These are phyloP conservation scores for Eilema depressum DNA, from an alignment of 2,888 invertebrate species.

Conservation along the genomic window DNA sequence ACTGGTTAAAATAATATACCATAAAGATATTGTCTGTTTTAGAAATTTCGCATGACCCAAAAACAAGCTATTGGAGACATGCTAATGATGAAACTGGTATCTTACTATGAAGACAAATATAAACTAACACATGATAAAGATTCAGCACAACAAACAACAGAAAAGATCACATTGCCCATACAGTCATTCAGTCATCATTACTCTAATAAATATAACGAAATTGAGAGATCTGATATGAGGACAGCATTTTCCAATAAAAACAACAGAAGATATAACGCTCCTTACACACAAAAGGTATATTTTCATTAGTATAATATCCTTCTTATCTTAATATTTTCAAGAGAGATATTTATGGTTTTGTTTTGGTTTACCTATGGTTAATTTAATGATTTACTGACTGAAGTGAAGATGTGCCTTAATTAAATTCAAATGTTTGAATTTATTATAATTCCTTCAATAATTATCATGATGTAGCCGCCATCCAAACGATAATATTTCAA, in stretches of 20 bases:
- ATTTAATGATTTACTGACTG: too few relatives aligned
- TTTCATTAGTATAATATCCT: not conserved
- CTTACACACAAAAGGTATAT: not conserved
- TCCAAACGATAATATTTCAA: too few relatives aligned
- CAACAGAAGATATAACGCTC: conserved; percentile 5
- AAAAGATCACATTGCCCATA: conserved; percentile 29
- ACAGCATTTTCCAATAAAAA: not conserved
- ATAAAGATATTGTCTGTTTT: conserved; percentile 13
- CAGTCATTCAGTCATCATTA: conserved; percentile 19
- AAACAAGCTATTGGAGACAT: conserved; percentile 60
- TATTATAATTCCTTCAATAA: too few relatives aligned
- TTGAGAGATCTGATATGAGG: conserved; percentile 9
- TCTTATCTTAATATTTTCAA: not conserved
- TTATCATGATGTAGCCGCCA: too few relatives aligned
- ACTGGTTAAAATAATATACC: not conserved
- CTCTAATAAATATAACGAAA: conserved; percentile 23
- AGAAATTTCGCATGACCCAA: conserved; percentile 41
- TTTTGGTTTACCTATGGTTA: too few relatives aligned
- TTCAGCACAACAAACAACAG: conserved; percentile 37
- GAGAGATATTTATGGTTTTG: not conserved
- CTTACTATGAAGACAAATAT: conserved; percentile 75
- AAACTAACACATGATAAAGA: conserved; percentile 49
- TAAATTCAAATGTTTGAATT: too few relatives aligned
- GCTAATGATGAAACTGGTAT: conserved; percentile 74
- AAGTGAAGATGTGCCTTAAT: too few relatives aligned